Evolutionary conservation across 2,888 invertebrate genomes (phyloP).

Genomic region (Maniola hyperantus): DNA sequence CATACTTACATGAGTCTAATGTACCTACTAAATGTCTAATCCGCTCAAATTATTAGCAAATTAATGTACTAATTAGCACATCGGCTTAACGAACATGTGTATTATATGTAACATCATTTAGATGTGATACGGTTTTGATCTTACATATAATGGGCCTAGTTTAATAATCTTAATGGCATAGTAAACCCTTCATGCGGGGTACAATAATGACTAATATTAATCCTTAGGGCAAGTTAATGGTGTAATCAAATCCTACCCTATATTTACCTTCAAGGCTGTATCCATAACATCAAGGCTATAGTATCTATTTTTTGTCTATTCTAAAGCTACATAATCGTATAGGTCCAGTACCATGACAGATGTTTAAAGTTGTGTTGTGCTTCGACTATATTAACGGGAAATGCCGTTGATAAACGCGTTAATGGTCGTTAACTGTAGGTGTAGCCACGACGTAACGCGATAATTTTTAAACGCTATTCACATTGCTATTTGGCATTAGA

Average conservation of each 20-base stretch:
- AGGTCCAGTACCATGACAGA: too few relatives aligned
- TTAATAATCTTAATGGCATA: slow-evolving; percentile 12
- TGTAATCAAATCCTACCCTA: neutral
- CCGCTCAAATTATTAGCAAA: neutral
- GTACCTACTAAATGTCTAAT: neutral
- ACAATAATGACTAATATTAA: slow-evolving; percentile 1
- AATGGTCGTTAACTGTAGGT: too few relatives aligned
- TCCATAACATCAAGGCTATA: neutral
- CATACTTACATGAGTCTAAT: neutral
- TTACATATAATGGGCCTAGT: neutral
- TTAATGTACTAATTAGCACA: neutral
- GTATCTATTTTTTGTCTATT: neutral
- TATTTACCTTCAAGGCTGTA: neutral
- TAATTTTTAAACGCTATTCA: too few relatives aligned
- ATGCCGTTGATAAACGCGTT: too few relatives aligned
- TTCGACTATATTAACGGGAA: too few relatives aligned
- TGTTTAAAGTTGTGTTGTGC: too few relatives aligned
- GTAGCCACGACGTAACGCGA: too few relatives aligned
- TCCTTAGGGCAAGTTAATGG: slow-evolving; percentile 8
- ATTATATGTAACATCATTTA: too few relatives aligned
- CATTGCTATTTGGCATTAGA: too few relatives aligned
- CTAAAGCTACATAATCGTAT: too few relatives aligned
- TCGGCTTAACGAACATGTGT: neutral
- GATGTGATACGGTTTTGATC: neutral
- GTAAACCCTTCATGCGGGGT: slow-evolving; percentile 1